Conservation (phyloP, 2,888 invertebrate genomes). For the Lasioglossum calceatum region DNA sequence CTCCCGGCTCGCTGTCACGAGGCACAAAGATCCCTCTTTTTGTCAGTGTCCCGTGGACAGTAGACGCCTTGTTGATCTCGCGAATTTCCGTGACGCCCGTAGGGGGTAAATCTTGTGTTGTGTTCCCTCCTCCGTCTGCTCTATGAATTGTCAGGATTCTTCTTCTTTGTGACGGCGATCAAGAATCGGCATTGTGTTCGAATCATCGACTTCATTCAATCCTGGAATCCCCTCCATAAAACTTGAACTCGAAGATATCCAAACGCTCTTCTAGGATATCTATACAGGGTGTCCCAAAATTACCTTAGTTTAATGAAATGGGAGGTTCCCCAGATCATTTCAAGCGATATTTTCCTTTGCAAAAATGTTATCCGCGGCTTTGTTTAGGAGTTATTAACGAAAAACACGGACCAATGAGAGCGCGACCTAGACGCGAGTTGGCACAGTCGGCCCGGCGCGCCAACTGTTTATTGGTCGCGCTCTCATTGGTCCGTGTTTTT, state of each 20-base stretch:
- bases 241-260: background rate
- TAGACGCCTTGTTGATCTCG: conserved; percentile 65
- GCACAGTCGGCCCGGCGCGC: no score
- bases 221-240: background rate
- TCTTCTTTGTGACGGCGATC: conserved; percentile 22
- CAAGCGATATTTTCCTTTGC: no score
- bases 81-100: conserved; percentile 64
- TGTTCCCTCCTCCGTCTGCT: conserved; percentile 12
- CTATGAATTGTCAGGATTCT: conserved; percentile 15
- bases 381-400: no score
- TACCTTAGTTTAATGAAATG: no score
- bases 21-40: conserved; percentile 66
- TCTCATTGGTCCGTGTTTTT: no score
- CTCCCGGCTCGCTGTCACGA: conserved; percentile 44
- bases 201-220: background rate
- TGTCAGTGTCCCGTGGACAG: conserved; percentile 60
- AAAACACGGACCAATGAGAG: no score
- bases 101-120: conserved; percentile 21
- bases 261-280: background rate
- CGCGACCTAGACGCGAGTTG: no score
- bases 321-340: no score
- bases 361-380: no score
- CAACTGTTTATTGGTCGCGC: no score
- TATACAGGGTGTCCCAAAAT: no score
- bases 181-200: background rate